phyloP scores from a whole-genome alignment of 2,888 invertebrate genomes.

The Horisme vitalbata region DNA sequence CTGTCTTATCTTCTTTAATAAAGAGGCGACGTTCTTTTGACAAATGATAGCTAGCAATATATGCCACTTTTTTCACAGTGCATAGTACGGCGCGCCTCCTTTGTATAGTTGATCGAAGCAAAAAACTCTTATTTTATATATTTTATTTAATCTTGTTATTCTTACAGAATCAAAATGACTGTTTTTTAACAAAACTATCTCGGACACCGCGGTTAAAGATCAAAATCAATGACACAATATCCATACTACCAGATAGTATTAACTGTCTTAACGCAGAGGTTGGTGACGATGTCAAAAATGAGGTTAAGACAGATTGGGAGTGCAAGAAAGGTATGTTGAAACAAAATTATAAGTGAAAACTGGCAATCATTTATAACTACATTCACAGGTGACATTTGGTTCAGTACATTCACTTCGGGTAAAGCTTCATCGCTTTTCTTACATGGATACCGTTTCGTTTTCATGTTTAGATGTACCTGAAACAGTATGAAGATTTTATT shows the following conservation, averaged over 20 bases:
- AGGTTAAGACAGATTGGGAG: constrained; percentile 11
- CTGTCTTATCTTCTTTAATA: too few relatives aligned
- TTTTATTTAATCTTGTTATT: background rate
- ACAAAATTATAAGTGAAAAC: background rate
- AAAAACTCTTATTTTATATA: too few relatives aligned
- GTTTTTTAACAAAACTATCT: constrained; percentile 52
- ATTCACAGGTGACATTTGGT: background rate
- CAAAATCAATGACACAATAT: constrained; percentile 30
- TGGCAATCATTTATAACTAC: constrained; percentile 12
- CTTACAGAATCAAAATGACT: constrained; percentile 55
- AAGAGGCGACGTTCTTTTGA: too few relatives aligned
- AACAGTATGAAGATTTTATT: background rate
- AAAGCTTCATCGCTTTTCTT: constrained; percentile 39
- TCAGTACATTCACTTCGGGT: background rate
- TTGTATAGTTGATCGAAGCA: too few relatives aligned
- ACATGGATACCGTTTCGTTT: constrained; percentile 56
- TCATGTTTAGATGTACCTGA: constrained; percentile 70
- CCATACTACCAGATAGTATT: constrained; percentile 32
- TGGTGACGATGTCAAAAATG: constrained; percentile 13
- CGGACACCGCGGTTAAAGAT: constrained; percentile 50
- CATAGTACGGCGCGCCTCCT: too few relatives aligned
- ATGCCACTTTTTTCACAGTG: too few relatives aligned
- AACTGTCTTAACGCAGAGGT: background rate
- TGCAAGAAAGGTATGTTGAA: background rate
- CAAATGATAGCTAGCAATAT: too few relatives aligned